phyloP scores from a whole-genome alignment of 2,113 vertebrate species.

The Chinchilla lanigera region DNA sequence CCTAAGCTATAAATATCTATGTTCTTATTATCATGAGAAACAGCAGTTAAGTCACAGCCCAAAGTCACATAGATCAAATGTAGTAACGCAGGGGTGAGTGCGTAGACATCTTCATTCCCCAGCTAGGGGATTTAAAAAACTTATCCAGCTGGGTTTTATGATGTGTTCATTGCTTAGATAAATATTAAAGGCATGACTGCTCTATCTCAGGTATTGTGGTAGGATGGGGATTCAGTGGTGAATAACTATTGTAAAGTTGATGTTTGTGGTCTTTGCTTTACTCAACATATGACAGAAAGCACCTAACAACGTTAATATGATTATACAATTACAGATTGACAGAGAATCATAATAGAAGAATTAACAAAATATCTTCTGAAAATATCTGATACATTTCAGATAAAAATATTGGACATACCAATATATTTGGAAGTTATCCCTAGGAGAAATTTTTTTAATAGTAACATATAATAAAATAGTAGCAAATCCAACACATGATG shows the following conservation, averaged over 20 bases:
- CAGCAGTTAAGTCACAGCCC: neutral
- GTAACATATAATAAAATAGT: neutral
- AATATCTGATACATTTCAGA: neutral
- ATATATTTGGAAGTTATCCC: constrained; percentile 16
- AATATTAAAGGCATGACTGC: neutral
- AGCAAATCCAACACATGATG: constrained; percentile 27
- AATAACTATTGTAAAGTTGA: neutral
- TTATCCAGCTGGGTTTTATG: neutral
- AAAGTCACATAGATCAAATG: neutral
- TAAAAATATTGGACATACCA: neutral
- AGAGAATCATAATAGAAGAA: neutral
- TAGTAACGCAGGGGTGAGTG: neutral
- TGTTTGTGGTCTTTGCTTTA: constrained; percentile 12
- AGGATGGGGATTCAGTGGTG: neutral
- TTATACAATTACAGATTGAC: neutral
- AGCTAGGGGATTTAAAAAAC: neutral
- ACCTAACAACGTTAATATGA: constrained; percentile 10
- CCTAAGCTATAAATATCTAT: neutral
- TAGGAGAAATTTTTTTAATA: neutral
- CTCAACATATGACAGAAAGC: constrained; percentile 20
- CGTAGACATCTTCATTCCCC: neutral
- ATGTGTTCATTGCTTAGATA: neutral
- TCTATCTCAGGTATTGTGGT: neutral
- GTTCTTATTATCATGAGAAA: neutral
- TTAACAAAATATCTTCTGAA: neutral